Percentiles rank a stretch among this genome's conserved stretches.
phyloP scores from a whole-genome alignment of 2,113 vertebrate genomes.

The Trochalopteron elliotii region DNA sequence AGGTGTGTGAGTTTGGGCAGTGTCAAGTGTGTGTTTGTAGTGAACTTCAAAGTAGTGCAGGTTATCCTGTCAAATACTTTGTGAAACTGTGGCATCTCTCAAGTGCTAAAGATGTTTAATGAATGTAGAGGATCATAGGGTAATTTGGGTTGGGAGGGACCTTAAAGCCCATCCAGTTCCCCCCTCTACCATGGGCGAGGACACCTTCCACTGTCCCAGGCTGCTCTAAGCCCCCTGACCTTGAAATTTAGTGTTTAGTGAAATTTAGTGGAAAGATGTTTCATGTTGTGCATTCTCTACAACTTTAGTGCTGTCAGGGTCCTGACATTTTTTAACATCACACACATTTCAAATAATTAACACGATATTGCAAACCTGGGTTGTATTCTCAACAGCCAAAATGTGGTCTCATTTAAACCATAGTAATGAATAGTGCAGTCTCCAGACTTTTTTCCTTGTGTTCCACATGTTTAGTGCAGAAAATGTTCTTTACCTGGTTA shows the following conservation, averaged over 20 bases:
- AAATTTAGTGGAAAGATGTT: not conserved
- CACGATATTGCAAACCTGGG: not conserved
- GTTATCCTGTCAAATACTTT: fast-evolving
- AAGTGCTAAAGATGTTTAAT: not conserved
- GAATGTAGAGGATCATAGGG: not conserved
- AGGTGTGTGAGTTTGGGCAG: too few species aligned
- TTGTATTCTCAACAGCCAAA: not conserved
- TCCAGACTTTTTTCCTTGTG: not conserved
- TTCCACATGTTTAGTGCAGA: slow-evolving; percentile 6
- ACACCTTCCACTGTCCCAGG: not conserved
- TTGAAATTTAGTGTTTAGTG: not conserved
- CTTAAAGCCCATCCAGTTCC: not conserved
- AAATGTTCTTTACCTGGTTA: slow-evolving; percentile 60
- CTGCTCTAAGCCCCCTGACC: not conserved
- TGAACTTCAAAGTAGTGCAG: fast-evolving
- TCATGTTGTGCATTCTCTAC: not conserved
- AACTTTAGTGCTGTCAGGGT: not conserved
- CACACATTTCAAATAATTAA: not conserved
- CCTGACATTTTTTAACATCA: not conserved
- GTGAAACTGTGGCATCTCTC: not conserved
- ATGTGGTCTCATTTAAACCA: not conserved
- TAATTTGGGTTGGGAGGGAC: not conserved
- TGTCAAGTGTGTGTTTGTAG: not conserved
- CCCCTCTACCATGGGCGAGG: not conserved
- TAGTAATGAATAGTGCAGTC: not conserved